Percentiles rank a stretch among this genome's conserved stretches.
These are phyloP conservation scores for Desmodus rotundus DNA, from an alignment of 2,113 vertebrate genomes.

Conservation along the genomic window DNA sequence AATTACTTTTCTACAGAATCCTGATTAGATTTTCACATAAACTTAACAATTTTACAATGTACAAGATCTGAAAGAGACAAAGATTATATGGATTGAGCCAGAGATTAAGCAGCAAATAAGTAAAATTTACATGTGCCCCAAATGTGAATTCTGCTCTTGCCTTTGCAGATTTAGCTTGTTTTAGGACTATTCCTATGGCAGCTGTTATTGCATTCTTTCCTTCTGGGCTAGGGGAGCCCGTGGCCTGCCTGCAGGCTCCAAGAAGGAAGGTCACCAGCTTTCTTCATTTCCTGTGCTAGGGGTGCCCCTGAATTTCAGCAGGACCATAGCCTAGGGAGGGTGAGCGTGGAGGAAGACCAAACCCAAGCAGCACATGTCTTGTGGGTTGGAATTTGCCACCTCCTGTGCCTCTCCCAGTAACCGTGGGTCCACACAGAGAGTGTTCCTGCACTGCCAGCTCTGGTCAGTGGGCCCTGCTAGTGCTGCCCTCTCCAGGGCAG, in stretches of 20 bases:
- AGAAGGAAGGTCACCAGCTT: background rate
- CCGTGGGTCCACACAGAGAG: background rate
- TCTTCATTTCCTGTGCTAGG: too few relatives aligned
- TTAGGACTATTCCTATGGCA: background rate
- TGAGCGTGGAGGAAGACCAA: background rate
- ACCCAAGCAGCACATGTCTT: background rate
- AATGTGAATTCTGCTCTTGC: background rate
- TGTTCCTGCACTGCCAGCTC: too few relatives aligned
- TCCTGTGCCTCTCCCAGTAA: accelerated
- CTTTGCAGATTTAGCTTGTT: background rate
- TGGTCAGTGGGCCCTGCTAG: accelerated
- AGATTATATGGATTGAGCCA: background rate
- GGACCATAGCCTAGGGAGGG: background rate
- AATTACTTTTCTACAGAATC: background rate
- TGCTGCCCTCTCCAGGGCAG: too few relatives aligned
- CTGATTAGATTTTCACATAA: background rate
- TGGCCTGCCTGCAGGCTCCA: background rate
- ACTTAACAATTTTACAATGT: background rate
- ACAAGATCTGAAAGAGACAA: background rate
- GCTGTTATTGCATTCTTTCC: background rate
- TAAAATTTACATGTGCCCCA: background rate
- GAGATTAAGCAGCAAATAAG: background rate
- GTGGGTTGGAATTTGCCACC: background rate
- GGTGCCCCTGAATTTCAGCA: background rate
- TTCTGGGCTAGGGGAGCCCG: background rate